Conservation (phyloP, 2,797 vertebrate species). For the Argyrosomus regius region DNA sequence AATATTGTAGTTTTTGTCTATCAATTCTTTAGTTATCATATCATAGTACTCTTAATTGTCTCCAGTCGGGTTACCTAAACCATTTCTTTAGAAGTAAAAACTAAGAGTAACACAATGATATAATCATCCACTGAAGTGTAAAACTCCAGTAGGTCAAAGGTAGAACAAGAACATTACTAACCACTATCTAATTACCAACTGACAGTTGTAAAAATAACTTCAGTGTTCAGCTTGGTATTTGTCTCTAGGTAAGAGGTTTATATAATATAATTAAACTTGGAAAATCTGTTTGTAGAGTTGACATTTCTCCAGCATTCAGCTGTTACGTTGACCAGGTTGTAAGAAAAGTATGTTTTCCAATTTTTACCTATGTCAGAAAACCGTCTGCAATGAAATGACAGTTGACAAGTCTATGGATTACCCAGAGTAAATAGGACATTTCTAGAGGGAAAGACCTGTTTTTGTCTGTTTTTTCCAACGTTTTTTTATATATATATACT, state of each 20-base stretch:
- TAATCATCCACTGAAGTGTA: neutral
- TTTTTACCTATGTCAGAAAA: neutral
- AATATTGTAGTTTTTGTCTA: neutral
- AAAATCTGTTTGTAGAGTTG: neutral
- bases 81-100: neutral
- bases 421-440: neutral
- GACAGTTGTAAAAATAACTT: constrained; percentile 7
- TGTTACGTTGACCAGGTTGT: neutral
- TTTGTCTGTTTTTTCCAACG: neutral
- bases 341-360: neutral
- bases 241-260: neutral
- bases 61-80: neutral
- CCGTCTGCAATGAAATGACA: neutral
- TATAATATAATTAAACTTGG: neutral
- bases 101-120: neutral
- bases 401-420: neutral
- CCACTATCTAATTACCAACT: neutral
- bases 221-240: neutral
- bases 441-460: neutral
- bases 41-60: neutral
- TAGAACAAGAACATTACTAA: neutral
- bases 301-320: neutral
- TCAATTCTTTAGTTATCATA: neutral
- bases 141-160: neutral
- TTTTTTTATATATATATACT: no score